Conservation (phyloP, 64 coral and sea anemone species). For the Montipora capricornis region DNA sequence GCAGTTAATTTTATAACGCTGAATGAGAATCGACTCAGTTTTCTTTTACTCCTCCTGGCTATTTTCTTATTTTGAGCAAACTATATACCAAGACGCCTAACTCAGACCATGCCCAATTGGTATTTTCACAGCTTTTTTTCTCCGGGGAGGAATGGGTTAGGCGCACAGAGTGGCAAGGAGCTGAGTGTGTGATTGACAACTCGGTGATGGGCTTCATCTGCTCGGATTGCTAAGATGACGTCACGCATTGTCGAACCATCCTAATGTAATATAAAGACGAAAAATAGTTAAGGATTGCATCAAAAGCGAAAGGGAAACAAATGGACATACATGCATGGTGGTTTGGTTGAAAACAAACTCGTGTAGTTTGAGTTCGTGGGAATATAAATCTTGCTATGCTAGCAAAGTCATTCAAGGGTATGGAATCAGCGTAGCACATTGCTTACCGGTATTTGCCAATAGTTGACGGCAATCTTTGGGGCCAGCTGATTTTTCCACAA, state of each 20-base stretch:
- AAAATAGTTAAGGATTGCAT: background rate
- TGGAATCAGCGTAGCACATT: background rate
- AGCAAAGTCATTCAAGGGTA: too few relatives aligned
- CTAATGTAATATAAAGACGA: conserved; percentile 27
- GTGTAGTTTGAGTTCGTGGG: too few relatives aligned
- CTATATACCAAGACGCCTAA: too few relatives aligned
- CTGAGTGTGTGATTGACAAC: conserved; percentile 95
- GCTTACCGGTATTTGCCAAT: conserved; percentile 95
- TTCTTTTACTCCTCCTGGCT: too few relatives aligned
- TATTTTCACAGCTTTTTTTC: conserved; percentile 83
- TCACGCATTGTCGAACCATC: conserved; percentile 92
- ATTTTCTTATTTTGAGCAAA: too few relatives aligned
- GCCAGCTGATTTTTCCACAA: conserved; percentile 79
- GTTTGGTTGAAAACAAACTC: too few relatives aligned
- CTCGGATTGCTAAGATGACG: conserved; percentile 95
- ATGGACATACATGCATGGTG: background rate
- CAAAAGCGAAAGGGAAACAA: background rate
- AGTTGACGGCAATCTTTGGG: conserved; percentile 90
- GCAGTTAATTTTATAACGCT: too few relatives aligned
- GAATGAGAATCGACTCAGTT: too few relatives aligned
- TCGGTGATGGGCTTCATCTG: conserved; percentile 97
- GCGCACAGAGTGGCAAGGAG: conserved; percentile 75
- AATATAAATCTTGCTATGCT: too few relatives aligned
- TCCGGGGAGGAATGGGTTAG: conserved; percentile 94
- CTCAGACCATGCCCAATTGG: background rate